Evolutionary conservation across 2,113 vertebrate species (phyloP).

Genomic region (Gymnorhina tibicen): DNA sequence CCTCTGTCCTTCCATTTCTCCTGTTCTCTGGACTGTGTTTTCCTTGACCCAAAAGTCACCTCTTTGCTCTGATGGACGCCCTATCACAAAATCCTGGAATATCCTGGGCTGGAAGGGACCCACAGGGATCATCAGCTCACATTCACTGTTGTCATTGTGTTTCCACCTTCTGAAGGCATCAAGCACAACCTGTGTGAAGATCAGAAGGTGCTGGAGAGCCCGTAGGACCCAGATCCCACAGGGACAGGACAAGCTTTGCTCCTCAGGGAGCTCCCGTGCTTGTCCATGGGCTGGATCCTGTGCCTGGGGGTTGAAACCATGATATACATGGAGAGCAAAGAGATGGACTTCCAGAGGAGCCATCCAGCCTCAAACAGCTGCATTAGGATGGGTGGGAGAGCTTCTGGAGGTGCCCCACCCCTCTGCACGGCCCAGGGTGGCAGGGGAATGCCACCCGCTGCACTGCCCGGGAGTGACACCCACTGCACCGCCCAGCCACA

Average conservation of each 20-base stretch:
- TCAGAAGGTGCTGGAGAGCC: background rate
- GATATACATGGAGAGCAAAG: background rate
- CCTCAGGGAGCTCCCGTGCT: accelerated
- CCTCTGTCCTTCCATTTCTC: background rate
- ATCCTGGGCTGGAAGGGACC: background rate
- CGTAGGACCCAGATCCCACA: background rate
- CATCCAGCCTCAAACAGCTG: background rate
- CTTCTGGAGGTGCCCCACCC: background rate
- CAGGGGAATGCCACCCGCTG: background rate
- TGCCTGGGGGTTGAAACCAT: accelerated
- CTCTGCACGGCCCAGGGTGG: accelerated
- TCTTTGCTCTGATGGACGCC: background rate
- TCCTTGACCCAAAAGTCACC: background rate
- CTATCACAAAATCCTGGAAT: background rate
- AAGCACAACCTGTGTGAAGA: background rate
- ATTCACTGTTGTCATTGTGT: no score
- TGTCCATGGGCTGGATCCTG: accelerated
- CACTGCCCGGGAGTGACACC: background rate
- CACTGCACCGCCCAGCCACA: background rate
- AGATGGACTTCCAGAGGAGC: background rate
- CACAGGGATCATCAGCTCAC: background rate
- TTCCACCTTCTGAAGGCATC: background rate
- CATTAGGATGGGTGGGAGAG: accelerated
- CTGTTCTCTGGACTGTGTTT: background rate
- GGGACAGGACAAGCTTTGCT: background rate